phyloP scores from a whole-genome alignment of 2,113 vertebrate genomes.

The Apaloderma vittatum region DNA sequence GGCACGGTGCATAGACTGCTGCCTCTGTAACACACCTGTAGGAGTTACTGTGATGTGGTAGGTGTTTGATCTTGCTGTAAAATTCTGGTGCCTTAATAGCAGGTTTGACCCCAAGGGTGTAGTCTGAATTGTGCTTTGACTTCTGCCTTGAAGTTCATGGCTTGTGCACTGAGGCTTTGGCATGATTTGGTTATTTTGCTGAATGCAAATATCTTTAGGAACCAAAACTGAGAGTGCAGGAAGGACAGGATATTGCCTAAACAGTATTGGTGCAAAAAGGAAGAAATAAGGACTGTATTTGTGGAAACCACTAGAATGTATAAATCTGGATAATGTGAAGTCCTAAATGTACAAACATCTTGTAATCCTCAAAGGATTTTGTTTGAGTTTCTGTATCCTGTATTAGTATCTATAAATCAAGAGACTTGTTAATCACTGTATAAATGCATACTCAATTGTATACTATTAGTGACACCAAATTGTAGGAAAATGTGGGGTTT shows the following conservation, averaged over 20 bases:
- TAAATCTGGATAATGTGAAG: slow-evolving; percentile 44
- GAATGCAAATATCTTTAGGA: slow-evolving; percentile 11
- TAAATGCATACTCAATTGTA: background rate
- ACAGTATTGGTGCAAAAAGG: background rate
- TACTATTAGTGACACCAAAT: background rate
- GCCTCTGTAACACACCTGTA: background rate
- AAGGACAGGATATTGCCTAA: slow-evolving; percentile 27
- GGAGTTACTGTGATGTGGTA: background rate
- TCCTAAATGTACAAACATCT: slow-evolving; percentile 6
- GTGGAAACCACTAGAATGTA: slow-evolving; percentile 12
- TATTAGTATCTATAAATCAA: slow-evolving; percentile 19
- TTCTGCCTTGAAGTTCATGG: background rate
- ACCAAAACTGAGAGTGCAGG: background rate
- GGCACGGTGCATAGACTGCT: background rate
- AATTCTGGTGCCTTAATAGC: background rate
- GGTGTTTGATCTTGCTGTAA: background rate
- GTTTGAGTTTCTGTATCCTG: slow-evolving; percentile 33
- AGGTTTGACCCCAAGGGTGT: background rate
- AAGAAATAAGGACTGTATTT: slow-evolving; percentile 18
- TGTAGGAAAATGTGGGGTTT: background rate
- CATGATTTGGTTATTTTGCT: slow-evolving; percentile 4
- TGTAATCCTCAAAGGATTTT: slow-evolving; percentile 51
- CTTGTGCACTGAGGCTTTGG: background rate
- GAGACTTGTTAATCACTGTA: slow-evolving; percentile 6
- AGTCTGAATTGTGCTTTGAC: slow-evolving; percentile 14